These are phyloP conservation scores for Cyprinodon diabolis DNA, from an alignment of 2,797 vertebrate genomes.

Conservation along the genomic window DNA sequence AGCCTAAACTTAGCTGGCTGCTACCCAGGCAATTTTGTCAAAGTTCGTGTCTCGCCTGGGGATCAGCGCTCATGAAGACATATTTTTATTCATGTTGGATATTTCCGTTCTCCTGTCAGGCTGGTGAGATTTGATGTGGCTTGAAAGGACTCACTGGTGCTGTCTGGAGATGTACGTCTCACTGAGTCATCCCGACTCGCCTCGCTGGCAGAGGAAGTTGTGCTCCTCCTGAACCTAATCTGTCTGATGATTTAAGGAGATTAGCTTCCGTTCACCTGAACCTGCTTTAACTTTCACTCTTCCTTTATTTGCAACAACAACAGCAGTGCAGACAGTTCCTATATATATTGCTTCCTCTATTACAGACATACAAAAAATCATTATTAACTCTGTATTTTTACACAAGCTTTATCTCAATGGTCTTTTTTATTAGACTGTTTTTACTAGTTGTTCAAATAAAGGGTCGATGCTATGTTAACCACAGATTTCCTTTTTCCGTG, in stretches of 20 bases:
- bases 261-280: constrained; percentile 10
- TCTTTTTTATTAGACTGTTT: no score
- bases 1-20: constrained; percentile 60
- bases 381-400: not conserved
- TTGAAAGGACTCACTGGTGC: constrained; percentile 55
- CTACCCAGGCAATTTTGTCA: constrained; percentile 43
- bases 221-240: constrained; percentile 17
- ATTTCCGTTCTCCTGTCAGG: constrained; percentile 49
- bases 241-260: constrained; percentile 36
- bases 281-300: constrained; percentile 13
- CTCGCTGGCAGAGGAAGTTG: constrained; percentile 26
- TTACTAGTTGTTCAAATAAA: not conserved
- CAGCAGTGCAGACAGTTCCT: not conserved
- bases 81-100: constrained; percentile 38
- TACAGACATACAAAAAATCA: not conserved
- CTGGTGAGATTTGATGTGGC: constrained; percentile 43
- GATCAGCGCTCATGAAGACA: constrained; percentile 37
- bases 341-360: not conserved
- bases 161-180: constrained; percentile 37
- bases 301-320: constrained; percentile 7
- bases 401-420: not conserved
- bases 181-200: constrained; percentile 42
- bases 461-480: not conserved
- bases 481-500: not conserved
- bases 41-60: constrained; percentile 34